Evolutionary conservation across 2,113 vertebrate genomes (phyloP).

Genomic region (Syngnathus typhle): DNA sequence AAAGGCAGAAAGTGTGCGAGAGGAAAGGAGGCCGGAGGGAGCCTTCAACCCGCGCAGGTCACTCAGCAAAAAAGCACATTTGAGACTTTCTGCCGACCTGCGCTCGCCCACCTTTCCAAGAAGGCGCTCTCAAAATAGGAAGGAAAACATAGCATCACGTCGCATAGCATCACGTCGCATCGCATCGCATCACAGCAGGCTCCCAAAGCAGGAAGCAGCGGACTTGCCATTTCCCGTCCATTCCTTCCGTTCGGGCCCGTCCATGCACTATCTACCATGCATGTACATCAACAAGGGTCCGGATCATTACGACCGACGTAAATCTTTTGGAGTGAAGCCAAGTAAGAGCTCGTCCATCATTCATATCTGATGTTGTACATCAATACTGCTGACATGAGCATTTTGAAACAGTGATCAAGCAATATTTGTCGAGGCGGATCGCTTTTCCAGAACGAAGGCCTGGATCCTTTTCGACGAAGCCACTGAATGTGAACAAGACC

Average conservation of each 20-base stretch:
- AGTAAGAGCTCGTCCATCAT: no score
- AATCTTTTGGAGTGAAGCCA: background rate
- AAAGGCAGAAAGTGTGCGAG: slow-evolving; percentile 22
- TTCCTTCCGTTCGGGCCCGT: background rate
- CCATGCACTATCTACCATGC: background rate
- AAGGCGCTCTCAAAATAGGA: background rate
- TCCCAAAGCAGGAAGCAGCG: background rate
- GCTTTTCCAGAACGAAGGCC: background rate
- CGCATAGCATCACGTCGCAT: background rate
- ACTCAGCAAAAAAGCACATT: slow-evolving; percentile 5
- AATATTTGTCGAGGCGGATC: background rate
- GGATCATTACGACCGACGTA: background rate
- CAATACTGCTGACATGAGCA: background rate
- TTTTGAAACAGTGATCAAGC: background rate
- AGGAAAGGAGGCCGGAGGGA: slow-evolving; percentile 14
- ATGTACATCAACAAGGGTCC: background rate
- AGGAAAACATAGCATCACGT: no score
- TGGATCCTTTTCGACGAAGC: background rate
- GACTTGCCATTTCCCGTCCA: no score
- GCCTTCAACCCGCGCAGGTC: slow-evolving; percentile 18
- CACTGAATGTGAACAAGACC: no score
- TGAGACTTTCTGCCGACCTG: slow-evolving; percentile 7
- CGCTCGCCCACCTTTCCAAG: background rate
- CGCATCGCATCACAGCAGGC: background rate
- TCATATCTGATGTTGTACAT: background rate